Percentiles rank a stretch among this genome's conserved stretches.
Conservation (phyloP, 2,113 vertebrate species). For the Tupaia tana region DNA sequence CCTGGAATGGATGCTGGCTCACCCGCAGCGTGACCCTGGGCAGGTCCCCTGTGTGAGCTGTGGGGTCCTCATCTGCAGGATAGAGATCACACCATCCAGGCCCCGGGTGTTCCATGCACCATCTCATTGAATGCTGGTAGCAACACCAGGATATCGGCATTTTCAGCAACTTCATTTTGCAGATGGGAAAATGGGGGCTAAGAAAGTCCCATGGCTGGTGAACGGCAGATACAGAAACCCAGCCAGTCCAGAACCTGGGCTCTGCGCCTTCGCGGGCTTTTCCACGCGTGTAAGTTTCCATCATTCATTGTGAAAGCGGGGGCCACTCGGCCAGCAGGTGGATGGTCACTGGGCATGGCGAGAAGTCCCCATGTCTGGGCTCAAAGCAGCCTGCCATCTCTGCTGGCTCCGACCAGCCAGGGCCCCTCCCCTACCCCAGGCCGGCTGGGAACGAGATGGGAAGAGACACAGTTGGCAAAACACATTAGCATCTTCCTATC, state of each 20-base stretch:
- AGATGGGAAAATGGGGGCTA: not conserved
- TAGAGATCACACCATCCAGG: not conserved
- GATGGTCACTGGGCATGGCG: rapidly evolving
- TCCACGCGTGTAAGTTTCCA: not conserved
- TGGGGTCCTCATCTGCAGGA: not conserved
- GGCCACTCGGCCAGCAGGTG: not conserved
- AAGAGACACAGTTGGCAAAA: conserved; percentile 78
- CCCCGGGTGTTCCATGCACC: no score
- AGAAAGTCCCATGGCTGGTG: not conserved
- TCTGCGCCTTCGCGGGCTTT: not conserved
- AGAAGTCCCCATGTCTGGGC: rapidly evolving
- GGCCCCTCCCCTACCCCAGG: not conserved
- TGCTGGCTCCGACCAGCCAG: conserved; percentile 10
- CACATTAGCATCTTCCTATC: conserved; percentile 85
- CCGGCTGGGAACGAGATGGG: conserved; percentile 19
- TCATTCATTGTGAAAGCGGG: not conserved
- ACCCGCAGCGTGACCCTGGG: rapidly evolving
- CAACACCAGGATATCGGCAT: rapidly evolving
- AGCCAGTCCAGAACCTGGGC: not conserved
- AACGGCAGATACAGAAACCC: not conserved
- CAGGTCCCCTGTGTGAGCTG: not conserved
- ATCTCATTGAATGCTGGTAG: not conserved
- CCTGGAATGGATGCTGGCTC: not conserved
- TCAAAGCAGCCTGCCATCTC: not conserved
- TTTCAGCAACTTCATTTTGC: not conserved